A percentile compares a stretch with the other conserved stretches of the same genome.
phyloP scores from a whole-genome alignment of 2,797 vertebrate genomes.

The Arctocebus calabarensis region DNA sequence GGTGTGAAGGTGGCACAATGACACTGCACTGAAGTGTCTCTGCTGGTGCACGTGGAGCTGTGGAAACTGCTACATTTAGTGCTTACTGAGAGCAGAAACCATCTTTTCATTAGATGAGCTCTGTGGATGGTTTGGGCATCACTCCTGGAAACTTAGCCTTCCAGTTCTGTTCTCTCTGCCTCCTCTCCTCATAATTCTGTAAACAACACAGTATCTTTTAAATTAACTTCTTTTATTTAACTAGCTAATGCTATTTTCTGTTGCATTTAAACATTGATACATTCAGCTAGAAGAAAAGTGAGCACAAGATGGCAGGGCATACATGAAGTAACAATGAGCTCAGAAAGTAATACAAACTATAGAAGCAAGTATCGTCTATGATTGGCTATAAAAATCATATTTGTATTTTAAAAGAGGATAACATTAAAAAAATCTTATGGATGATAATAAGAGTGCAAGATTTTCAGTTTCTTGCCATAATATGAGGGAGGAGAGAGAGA shows the following conservation, averaged over 20 bases:
- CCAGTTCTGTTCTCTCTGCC: neutral
- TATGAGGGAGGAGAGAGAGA: neutral
- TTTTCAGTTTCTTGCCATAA: neutral
- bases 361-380: neutral
- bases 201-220: neutral
- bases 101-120: neutral
- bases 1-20: neutral
- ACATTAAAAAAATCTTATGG: neutral
- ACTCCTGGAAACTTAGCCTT: neutral
- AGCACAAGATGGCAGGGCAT: rapidly evolving
- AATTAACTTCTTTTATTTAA: neutral
- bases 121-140: neutral
- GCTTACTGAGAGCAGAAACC: neutral
- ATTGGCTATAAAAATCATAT: neutral
- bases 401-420: neutral
- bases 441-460: rapidly evolving
- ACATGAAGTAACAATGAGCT: neutral
- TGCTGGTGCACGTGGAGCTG: neutral
- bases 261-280: neutral
- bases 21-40: neutral
- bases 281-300: neutral
- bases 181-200: neutral
- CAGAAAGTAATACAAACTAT: neutral
- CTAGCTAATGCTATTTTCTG: neutral
- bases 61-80: neutral